Evolutionary conservation across 1,140 invertebrate species (phyloP), one percentile per base, ranked within the genome.

Genomic region (Neuroterus valhalla): DNA sequence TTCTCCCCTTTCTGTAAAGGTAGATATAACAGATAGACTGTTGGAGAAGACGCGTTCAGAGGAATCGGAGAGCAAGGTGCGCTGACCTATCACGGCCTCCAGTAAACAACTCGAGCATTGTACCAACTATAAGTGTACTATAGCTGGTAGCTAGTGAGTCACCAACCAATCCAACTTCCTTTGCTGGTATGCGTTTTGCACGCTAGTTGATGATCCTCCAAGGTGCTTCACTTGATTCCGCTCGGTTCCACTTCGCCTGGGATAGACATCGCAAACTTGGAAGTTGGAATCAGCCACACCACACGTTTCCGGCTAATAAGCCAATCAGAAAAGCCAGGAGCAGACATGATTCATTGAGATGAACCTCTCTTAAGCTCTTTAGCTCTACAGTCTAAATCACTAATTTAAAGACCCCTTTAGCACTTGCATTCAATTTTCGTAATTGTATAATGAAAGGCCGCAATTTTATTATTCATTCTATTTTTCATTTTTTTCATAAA

Each of bases 61-160:
- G 42, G 14, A 48, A 81, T 82, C 74, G 78, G 77, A 67, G 76
- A 74, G 82, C 80, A 84, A 84, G 83, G 80, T 84, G 83, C 82
- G 83, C 76, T 81, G 82, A 85, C 82, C 83, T 80, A 85, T 78
- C 82, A 77, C 81, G 70, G 81, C 45, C 78, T 78, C 67, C 73
- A 66, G 70, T 42, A 75, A 82, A 77, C 78, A 68, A 71, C 78
- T 79, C 74, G 70, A 71, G 78, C 70, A 68, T 31, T 72, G 66
- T 52, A 3, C 43, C 11, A 69, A 62, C 66, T 71, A 74, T 78
- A 52, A 52, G 50, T 0, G 23, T 55, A 43, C 42, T 70, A 45
- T 50, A 52, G 45, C 26, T 70, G 42, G 26, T 52, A 52, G 68
- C 68, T 19, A 26, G 70, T 71, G 70, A 71, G 26, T 71, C 70